Percentiles rank a stretch among this genome's conserved stretches.
Conservation (phyloP, 2,797 vertebrate species). For the Cercopithecus neglectus region DNA sequence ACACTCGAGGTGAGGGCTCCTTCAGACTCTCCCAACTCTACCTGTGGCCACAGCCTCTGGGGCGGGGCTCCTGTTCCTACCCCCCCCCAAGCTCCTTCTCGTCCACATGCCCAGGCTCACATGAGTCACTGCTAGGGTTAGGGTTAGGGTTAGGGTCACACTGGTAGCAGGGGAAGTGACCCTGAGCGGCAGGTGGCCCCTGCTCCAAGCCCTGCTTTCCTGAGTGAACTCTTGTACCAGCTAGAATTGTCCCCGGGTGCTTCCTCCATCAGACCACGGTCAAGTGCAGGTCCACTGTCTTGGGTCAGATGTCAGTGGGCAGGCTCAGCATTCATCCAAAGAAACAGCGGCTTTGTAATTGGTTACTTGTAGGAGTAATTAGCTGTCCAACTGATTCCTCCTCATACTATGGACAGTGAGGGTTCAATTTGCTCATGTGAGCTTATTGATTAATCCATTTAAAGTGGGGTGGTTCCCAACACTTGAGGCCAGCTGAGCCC, state of each 20-base stretch:
- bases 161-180: background rate
- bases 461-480: background rate
- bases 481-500: background rate
- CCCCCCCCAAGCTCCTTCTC: background rate
- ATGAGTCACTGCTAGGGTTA: background rate
- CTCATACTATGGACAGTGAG: background rate
- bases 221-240: background rate
- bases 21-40: background rate
- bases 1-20: rapidly evolving
- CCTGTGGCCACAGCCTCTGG: background rate
- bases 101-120: background rate
- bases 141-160: background rate
- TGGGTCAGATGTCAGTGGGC: background rate
- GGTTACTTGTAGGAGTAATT: background rate
- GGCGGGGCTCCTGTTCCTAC: background rate
- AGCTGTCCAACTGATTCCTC: background rate
- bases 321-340: background rate
- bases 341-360: background rate
- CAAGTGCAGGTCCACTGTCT: background rate
- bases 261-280: background rate
- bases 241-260: background rate
- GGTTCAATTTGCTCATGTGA: background rate
- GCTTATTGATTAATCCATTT: background rate
- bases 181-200: background rate
- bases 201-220: background rate